Base-by-base conservation (phyloP, 2,797 vertebrate species). In the Vespertilio murinus region DNA sequence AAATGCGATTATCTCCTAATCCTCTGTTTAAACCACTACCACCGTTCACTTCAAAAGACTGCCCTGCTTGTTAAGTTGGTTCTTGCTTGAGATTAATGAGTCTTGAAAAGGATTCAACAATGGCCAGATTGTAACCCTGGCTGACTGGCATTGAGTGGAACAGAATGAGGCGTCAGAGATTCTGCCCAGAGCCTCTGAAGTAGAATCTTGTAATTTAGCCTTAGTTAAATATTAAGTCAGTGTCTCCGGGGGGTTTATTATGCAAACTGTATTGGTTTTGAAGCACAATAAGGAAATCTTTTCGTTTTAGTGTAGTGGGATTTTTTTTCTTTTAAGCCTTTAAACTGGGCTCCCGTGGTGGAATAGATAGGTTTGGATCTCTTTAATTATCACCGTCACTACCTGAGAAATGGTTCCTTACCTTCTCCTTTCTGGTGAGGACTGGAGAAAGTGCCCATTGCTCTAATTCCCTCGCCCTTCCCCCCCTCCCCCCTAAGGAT, bases 201-300 rank as follows among this genome's bases (percentile, higher is more conserved):
- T 88, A 49, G 80, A 95, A 84, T 93, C 69, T 94, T 78, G 90
- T 96, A 92, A 97, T 97, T 96, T 96, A 96, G 93, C 78, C 84
- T 91, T 92, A 94, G 97, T 97, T 97, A 97, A 97, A 97, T 89
- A 97, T 97, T 97, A 97, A 97, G 93, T 86, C 61, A 89, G 33
- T 75, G 81, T 73, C 93, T 92, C 77, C 45, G 47, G 65, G 64
- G 77, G 56, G 85, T n/a, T 73, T 94, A 86, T 81, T 93, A 56
- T 45, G 67, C 70, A 94, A 86, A 70, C 64, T 61, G 54, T 52
- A 77, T 75, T 87, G 74, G 84, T 95, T 94, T 94, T 91, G 70
- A 84, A 85, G 87, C 74, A 92, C 82, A 92, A 22, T 67, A 49
- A 94, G 65, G 78, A 93, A 64, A 65, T 84, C 45, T 56, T 75